Conservation (phyloP, 2,888 invertebrate species). For the Apotomis capreana region DNA sequence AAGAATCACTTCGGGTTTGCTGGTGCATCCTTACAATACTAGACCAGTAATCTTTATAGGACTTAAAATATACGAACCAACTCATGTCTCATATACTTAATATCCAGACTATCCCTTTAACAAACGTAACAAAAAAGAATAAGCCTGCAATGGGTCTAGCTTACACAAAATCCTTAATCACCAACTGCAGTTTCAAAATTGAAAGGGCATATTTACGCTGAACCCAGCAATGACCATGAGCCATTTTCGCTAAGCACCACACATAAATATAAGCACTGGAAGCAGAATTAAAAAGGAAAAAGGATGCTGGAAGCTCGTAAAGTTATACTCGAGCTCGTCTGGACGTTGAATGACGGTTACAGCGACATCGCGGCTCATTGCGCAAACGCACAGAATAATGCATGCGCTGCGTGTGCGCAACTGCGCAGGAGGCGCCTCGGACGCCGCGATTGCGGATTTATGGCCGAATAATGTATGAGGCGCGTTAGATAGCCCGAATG, state of each 20-base stretch:
- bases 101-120: not conserved
- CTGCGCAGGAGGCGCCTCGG: constrained; percentile 1
- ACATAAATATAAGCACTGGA: not conserved
- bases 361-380: constrained; percentile 10
- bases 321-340: constrained; percentile 12
- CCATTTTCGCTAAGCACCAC: not conserved
- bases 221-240: not conserved
- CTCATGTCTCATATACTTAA: too few relatives aligned
- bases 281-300: not conserved
- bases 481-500: constrained; percentile 5
- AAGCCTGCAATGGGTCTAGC: not conserved
- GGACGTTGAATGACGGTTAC: constrained; percentile 4
- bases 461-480: constrained; percentile 28
- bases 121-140: not conserved
- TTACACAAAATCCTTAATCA: not conserved
- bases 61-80: not conserved
- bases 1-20: too few relatives aligned
- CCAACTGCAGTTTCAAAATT: not conserved
- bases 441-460: not conserved
- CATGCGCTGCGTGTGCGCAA: not conserved
- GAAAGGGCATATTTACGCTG: not conserved
- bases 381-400: constrained; percentile 18
- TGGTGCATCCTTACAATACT: too few relatives aligned
- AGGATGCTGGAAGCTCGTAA: not conserved
- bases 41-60: not conserved